Conservation (phyloP, 2,888 invertebrate genomes). For the Orchesellides sinensis region DNA sequence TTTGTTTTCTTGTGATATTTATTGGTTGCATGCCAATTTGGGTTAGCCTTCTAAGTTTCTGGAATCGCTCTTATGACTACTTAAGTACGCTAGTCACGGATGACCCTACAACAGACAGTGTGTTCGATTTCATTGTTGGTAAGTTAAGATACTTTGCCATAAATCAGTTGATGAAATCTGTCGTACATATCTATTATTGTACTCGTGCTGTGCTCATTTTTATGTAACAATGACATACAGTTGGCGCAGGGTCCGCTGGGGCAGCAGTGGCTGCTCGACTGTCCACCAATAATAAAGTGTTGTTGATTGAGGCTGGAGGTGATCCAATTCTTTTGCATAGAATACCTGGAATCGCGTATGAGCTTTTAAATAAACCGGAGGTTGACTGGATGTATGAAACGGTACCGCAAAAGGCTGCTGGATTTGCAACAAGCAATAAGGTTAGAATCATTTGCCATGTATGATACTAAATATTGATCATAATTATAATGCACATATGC, state of each 20-base stretch:
- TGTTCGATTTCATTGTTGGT: constrained; percentile 41
- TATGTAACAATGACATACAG: constrained; percentile 29
- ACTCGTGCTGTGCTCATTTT: not conserved
- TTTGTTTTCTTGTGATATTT: not conserved
- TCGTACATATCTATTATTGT: not conserved
- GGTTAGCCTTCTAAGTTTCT: not conserved
- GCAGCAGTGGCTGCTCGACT: constrained; percentile 63
- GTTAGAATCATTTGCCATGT: not conserved
- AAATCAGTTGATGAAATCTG: not conserved
- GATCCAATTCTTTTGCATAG: constrained; percentile 47
- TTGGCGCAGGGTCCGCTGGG: constrained; percentile 70
- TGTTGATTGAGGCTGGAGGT: constrained; percentile 39
- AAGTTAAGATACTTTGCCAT: too few relatives aligned
- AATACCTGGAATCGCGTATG: constrained; percentile 63
- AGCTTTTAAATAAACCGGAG: constrained; percentile 14
- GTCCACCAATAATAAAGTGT: constrained; percentile 63
- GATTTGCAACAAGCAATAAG: not conserved
- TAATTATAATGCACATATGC: too few relatives aligned
- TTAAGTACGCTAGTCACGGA: not conserved
- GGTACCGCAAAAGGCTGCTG: constrained; percentile 54
- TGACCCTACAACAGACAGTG: not conserved
- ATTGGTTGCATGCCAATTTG: not conserved
- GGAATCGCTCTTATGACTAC: not conserved
- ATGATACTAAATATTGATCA: too few relatives aligned
- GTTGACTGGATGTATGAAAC: constrained; percentile 68